These are phyloP conservation scores for Dermolepida albohirtum DNA, from an alignment of 2,888 invertebrate genomes.

Conservation along the genomic window DNA sequence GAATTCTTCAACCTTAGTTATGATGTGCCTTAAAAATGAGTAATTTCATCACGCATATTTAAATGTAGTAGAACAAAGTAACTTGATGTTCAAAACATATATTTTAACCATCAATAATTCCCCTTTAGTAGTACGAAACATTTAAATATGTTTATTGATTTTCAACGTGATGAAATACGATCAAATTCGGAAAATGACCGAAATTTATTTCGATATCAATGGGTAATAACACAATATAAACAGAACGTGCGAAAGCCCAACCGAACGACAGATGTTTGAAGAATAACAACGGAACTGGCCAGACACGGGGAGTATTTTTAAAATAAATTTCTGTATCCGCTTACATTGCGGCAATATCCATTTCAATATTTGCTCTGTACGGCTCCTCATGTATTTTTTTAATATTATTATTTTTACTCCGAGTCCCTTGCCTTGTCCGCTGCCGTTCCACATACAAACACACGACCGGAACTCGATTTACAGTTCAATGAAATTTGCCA, in stretches of 20 bases:
- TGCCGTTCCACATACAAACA: conserved; percentile 42
- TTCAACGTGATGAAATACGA: no score
- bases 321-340: conserved; percentile 57
- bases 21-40: no score
- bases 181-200: no score
- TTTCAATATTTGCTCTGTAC: conserved; percentile 54
- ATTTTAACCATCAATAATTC: no score
- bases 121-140: no score
- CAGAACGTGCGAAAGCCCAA: conserved; percentile 61
- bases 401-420: conserved; percentile 35
- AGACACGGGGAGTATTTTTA: conserved; percentile 55
- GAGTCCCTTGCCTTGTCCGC: conserved; percentile 21
- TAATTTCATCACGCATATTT: no score
- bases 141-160: no score
- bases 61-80: no score
- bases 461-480: conserved; percentile 44
- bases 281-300: conserved; percentile 53
- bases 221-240: conserved; percentile 53
- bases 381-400: conserved; percentile 46
- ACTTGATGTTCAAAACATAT: no score
- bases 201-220: no score
- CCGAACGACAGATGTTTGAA: conserved; percentile 56
- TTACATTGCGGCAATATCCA: conserved; percentile 53
- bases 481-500: conserved; percentile 48
- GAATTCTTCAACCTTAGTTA: no score